Conservation (phyloP, 2,113 vertebrate species). For the Podarcis raffonei region DNA sequence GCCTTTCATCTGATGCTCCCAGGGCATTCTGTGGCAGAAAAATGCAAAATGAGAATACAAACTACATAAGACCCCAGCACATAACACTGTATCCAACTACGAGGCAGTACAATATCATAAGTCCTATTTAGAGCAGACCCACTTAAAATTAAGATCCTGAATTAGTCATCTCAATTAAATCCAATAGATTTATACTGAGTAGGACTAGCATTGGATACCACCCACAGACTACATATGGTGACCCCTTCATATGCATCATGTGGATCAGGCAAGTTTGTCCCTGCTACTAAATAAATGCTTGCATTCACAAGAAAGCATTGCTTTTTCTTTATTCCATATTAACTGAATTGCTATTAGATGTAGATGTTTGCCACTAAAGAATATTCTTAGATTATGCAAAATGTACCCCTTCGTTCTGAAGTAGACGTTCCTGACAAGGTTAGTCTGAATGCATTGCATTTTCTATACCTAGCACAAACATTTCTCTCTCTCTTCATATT, state of each 20-base stretch:
- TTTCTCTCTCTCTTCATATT: neutral
- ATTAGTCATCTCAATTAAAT: too few species aligned
- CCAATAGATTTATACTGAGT: too few species aligned
- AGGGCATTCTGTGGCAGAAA: too few species aligned
- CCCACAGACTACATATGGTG: neutral
- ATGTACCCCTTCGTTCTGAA: slow-evolving; percentile 23
- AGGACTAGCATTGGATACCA: too few species aligned
- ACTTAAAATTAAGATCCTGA: too few species aligned
- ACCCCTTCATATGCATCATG: neutral
- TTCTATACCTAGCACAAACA: slow-evolving; percentile 31
- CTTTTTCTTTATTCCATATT: neutral
- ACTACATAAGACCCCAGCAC: too few species aligned
- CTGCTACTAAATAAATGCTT: neutral
- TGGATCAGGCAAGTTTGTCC: neutral
- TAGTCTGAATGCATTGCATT: neutral
- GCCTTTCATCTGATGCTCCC: too few species aligned
- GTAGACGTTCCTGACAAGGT: slow-evolving; percentile 19
- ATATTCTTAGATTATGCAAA: neutral
- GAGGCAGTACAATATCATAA: too few species aligned
- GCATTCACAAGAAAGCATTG: neutral
- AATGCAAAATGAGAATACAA: too few species aligned
- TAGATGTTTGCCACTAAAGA: neutral
- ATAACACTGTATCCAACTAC: too few species aligned
- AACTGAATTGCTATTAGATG: neutral
- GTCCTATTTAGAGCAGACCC: too few species aligned